Percentiles rank a stretch among this genome's conserved stretches.
These are phyloP conservation scores for Drosophila persimilis DNA, from an alignment of 1,140 invertebrate species.

Conservation along the genomic window DNA sequence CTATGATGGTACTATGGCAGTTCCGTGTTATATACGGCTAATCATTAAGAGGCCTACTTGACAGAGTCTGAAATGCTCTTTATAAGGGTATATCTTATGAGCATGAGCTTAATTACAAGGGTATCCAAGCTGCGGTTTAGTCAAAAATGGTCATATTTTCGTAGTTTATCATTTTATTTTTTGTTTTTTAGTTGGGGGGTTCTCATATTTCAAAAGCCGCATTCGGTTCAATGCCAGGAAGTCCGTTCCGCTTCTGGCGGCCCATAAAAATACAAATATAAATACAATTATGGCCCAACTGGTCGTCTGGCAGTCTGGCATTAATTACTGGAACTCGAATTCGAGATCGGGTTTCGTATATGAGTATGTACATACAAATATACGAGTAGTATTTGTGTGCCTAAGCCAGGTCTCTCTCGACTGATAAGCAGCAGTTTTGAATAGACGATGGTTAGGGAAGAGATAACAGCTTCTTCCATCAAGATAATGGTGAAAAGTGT, in stretches of 20 bases:
- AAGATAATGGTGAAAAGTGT: constrained; percentile 70
- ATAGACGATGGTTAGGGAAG: constrained; percentile 4
- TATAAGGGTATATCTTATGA: too few relatives aligned
- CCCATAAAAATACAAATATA: constrained; percentile 55
- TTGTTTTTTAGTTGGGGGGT: constrained; percentile 40
- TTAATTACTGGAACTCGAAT: constrained; percentile 59
- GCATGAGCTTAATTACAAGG: constrained; percentile 7
- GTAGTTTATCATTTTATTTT: constrained; percentile 36
- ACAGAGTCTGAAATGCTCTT: too few relatives aligned
- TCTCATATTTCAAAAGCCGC: constrained; percentile 71
- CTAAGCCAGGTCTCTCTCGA: constrained; percentile 11
- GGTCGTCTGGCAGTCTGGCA: constrained; percentile 47
- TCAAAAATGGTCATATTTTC: constrained; percentile 18
- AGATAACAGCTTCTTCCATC: constrained; percentile 58
- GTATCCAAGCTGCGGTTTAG: constrained; percentile 18
- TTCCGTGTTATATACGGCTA: too few relatives aligned
- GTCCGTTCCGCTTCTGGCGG: constrained; percentile 69
- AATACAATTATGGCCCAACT: constrained; percentile 49
- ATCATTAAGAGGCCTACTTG: too few relatives aligned
- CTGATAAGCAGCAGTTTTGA: constrained; percentile 43
- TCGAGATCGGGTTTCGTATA: constrained; percentile 45
- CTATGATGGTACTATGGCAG: too few relatives aligned
- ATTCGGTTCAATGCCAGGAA: constrained; percentile 77
- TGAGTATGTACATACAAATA: neutral
- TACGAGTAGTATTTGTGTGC: constrained; percentile 7